Evolutionary conservation across 2,113 vertebrate genomes (phyloP), one percentile per base, ranked within the genome.

Genomic region (Hoplias malabaricus): DNA sequence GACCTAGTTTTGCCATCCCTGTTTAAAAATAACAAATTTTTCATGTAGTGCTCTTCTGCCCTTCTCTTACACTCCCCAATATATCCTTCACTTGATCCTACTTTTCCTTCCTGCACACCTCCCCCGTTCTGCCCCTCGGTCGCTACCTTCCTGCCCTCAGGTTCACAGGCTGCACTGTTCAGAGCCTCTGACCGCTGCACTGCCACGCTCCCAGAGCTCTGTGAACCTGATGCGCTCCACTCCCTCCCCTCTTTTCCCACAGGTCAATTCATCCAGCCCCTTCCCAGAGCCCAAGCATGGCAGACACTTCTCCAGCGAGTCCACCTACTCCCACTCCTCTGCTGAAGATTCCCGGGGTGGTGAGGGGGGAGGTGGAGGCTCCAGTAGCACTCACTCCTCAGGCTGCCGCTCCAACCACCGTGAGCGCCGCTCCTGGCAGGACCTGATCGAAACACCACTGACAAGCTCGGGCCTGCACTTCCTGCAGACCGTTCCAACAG

Each of bases 231-330:
- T 91, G 82, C 87, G 86, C 63, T 90, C 86, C 86, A 85, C 87
- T 70, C 88, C 89, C 14, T 90, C 88, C 77, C 90, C 90, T n/a
- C 88, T 85, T 75, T 87, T 86, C 54, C 57, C 80, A 13, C 66
- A 84, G 83, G 70, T 56, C 16, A 78, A 76, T 61, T 82, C 83
- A 1, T 73, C 90, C 7, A 93, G 89, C 65, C 93, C 92, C 0
- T 93, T 92, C 84, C 92, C 92, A 0, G 93, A 94, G 67, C 29
- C 91, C 96, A 95, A 92, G 94, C 80, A 95, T 94, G 82, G 96
- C 94, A 77, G 77, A 6, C 83, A 84, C 53, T 84, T 84, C 73
- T 84, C 83, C 77, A 84, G 92, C 0, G 92, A 93, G 31, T 94
- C 93, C 0, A 91, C 92, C 0, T 93, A 94, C 34, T 93, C 93